Evolutionary conservation across 2,113 vertebrate genomes (phyloP), one percentile per base, ranked within the genome.

Genomic region (Carassius auratus): DNA sequence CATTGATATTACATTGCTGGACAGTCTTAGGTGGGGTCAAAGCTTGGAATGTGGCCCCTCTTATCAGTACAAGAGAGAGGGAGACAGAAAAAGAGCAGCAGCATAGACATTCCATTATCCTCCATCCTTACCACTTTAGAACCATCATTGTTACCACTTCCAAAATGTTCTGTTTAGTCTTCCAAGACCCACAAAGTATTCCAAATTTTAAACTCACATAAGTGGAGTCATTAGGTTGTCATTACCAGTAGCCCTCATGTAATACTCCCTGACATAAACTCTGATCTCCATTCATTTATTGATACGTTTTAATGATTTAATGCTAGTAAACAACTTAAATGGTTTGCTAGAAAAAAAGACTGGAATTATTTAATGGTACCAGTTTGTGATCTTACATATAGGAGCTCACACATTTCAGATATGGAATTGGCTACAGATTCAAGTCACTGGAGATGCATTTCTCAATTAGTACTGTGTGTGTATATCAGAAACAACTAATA

Each of bases 11-110:
- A n/a, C n/a, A n/a, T n/a, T n/a, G n/a, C n/a, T n/a, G n/a, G n/a
- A n/a, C n/a, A n/a, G n/a, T n/a, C n/a, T n/a, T n/a, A n/a, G n/a
- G n/a, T n/a, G n/a, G n/a, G n/a, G n/a, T n/a, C n/a, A n/a, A n/a
- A n/a, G n/a, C n/a, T n/a, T n/a, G n/a, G n/a, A n/a, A n/a, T n/a
- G n/a, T n/a, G n/a, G n/a, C n/a, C n/a, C n/a, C n/a, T n/a, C n/a
- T n/a, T n/a, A 95, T 95, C 94, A 94, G 90, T 87, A 88, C 84
- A 87, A 82, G 57, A 73, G 83, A 5, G 75, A 84, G 82, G 62
- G 81, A 62, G 50, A 86, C 42, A 84, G 69, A 69, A 50, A 79
- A 76, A 83, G 59, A 76, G 69, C 74, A 79, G 87, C 75, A 33
- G 50, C 73, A 30, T 38, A 85, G 30, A 66, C 23, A 64, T 76